These are phyloP conservation scores for Stigmatopora argus DNA, from an alignment of 2,113 vertebrate species.

Conservation along the genomic window DNA sequence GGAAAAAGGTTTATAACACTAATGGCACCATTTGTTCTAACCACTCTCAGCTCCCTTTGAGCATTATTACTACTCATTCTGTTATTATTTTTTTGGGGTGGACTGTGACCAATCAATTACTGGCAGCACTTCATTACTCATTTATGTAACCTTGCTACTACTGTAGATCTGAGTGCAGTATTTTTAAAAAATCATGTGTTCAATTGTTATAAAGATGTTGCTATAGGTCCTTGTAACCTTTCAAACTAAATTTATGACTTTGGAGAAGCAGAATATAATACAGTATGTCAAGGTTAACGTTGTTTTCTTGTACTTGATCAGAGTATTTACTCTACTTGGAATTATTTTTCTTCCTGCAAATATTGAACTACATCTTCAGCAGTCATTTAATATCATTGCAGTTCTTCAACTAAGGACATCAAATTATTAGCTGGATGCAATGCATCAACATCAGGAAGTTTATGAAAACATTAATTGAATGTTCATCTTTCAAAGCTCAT, in stretches of 20 bases:
- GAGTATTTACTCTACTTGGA: conserved; percentile 9
- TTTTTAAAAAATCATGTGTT: conserved; percentile 15
- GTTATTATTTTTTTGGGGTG: conserved; percentile 20
- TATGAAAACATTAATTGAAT: conserved; percentile 10
- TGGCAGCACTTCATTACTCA: conserved; percentile 23
- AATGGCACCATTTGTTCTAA: conserved; percentile 35
- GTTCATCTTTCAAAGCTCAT: conserved; percentile 15
- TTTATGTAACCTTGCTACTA: conserved; percentile 9
- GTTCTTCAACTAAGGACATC: not conserved
- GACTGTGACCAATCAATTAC: conserved; percentile 23
- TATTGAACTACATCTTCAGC: not conserved
- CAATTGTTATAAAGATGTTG: conserved; percentile 24
- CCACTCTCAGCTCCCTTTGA: conserved; percentile 27
- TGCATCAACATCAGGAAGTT: conserved; percentile 10
- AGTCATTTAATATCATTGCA: not conserved
- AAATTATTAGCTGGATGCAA: conserved; percentile 14
- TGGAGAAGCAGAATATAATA: no score
- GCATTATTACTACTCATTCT: conserved; percentile 23
- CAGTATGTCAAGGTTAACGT: conserved; percentile 10
- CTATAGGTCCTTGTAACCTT: no score
- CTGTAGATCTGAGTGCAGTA: not conserved
- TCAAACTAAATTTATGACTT: no score
- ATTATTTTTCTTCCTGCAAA: conserved; percentile 36
- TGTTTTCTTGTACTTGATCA: conserved; percentile 14
- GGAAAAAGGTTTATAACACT: not conserved